Evolutionary conservation across 2,888 invertebrate genomes (phyloP), one percentile per base, ranked within the genome.

Genomic region (Trichogramma dendrolimi): DNA sequence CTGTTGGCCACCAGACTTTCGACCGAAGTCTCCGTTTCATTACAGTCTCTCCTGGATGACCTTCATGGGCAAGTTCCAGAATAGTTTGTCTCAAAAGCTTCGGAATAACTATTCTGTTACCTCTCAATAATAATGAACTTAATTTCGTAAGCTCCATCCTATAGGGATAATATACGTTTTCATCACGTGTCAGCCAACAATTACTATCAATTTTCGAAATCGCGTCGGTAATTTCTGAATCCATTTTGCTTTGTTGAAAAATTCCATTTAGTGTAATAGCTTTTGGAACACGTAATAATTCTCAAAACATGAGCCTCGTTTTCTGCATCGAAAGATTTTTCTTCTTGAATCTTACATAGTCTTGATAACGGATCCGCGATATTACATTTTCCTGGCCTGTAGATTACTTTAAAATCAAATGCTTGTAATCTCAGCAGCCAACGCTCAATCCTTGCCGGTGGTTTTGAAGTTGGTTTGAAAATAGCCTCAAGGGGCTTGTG

Each of bases 401-500:
- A 76, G 4, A 67, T 40, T 0, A 75, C 68, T 48, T 69, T 70
- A 64, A 65, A 75, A 1, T 65, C 64, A 14, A 70, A 76, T 0
- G 70, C 11, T 59, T 73, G 74, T 7, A 73, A 58, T 1, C 74
- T 54, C 14, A 75, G 48, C 5, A 76, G 67, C 76, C 75, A 76
- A 1, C 69, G 7, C 63, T 70, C 61, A 27, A 64, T 53, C 64
- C 71, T 38, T 61, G 65, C 58, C 55, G 60, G 61, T 39, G 70
- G 67, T 58, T 67, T 60, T 2, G 69, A 67, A 11, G 6, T 43
- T 60, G 65, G 62, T 5, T 62, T 64, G 66, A 71, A 71, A 42
- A 73, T 68, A 10, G 47, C 68, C 40, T 71, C 69, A 6, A 81
- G 65, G 0, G 80, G 77, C 54, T 70, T 71, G 49, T 70, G 69